Percentiles rank a stretch among this genome's conserved stretches.
Conservation (phyloP, 2,888 invertebrate species). For the Serripes groenlandicus region DNA sequence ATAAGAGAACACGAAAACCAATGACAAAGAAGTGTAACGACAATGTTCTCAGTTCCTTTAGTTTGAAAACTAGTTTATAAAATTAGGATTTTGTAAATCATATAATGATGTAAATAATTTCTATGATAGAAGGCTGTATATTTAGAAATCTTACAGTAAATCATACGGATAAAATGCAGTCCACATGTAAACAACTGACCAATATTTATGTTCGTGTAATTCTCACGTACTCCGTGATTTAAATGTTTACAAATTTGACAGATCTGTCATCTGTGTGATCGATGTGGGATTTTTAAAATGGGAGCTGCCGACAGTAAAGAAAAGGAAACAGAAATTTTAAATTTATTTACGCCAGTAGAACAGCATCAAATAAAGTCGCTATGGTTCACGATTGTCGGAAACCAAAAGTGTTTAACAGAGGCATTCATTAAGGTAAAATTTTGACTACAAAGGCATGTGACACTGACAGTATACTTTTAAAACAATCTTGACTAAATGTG, state of each 20-base stretch:
- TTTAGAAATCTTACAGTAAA: too few relatives aligned
- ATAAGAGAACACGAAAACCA: too few relatives aligned
- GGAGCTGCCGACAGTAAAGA: slow-evolving; percentile 53
- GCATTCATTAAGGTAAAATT: slow-evolving; percentile 60
- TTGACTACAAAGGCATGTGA: too few relatives aligned
- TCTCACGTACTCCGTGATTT: not conserved
- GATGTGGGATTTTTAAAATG: slow-evolving; percentile 26
- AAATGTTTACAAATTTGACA: not conserved
- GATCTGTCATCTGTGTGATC: not conserved
- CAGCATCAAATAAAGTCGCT: slow-evolving; percentile 39
- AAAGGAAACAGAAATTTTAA: slow-evolving; percentile 44
- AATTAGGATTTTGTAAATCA: too few relatives aligned
- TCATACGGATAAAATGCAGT: not conserved
- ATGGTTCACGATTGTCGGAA: slow-evolving; percentile 41
- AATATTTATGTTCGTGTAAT: not conserved
- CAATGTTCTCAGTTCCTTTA: too few relatives aligned
- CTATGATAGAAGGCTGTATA: too few relatives aligned
- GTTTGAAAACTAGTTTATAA: too few relatives aligned
- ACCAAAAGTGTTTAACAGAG: slow-evolving; percentile 50
- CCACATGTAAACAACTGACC: not conserved
- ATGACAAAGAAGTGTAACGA: too few relatives aligned
- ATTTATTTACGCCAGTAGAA: slow-evolving; percentile 47
- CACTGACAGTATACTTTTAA: too few relatives aligned
- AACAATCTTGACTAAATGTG: not conserved
- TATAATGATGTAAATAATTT: too few relatives aligned